Evolutionary conservation across 2,888 invertebrate species (phyloP).

Genomic region (Drosophila affinis): DNA sequence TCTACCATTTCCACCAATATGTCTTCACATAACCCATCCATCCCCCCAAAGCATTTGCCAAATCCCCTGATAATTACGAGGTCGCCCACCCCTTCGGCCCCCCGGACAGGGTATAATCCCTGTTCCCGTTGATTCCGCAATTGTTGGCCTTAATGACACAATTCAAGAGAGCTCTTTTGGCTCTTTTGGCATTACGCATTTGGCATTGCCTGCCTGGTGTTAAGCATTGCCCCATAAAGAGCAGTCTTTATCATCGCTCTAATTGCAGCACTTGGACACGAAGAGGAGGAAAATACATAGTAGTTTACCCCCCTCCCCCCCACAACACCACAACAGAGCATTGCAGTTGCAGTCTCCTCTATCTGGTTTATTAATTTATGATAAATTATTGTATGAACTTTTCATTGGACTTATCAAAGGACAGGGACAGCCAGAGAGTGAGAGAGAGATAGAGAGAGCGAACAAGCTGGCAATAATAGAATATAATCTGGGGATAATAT

Average conservation of each 20-base stretch:
- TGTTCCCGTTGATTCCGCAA: slow-evolving; percentile 20
- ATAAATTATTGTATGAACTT: slow-evolving; percentile 18
- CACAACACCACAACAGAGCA: background rate
- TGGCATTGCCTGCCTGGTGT: background rate
- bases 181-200: slow-evolving; percentile 25
- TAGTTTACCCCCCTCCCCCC: background rate
- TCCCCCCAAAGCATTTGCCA: background rate
- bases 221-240: slow-evolving; percentile 25
- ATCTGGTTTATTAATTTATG: slow-evolving; percentile 28
- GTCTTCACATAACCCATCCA: background rate
- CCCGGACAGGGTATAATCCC: slow-evolving; percentile 7
- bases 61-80: background rate
- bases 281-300: background rate
- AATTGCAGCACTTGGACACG: slow-evolving; percentile 13
- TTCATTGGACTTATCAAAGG: slow-evolving; percentile 4
- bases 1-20: background rate
- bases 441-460: no score
- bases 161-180: slow-evolving; percentile 17
- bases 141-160: slow-evolving; percentile 28
- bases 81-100: background rate
- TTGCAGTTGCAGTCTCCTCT: slow-evolving; percentile 4
- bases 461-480: background rate
- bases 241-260: slow-evolving; percentile 23
- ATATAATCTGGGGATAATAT: slow-evolving; percentile 33
- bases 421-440: background rate